These are phyloP conservation scores for Ormyrus labotus DNA, from an alignment of 2,888 invertebrate species.

Conservation along the genomic window DNA sequence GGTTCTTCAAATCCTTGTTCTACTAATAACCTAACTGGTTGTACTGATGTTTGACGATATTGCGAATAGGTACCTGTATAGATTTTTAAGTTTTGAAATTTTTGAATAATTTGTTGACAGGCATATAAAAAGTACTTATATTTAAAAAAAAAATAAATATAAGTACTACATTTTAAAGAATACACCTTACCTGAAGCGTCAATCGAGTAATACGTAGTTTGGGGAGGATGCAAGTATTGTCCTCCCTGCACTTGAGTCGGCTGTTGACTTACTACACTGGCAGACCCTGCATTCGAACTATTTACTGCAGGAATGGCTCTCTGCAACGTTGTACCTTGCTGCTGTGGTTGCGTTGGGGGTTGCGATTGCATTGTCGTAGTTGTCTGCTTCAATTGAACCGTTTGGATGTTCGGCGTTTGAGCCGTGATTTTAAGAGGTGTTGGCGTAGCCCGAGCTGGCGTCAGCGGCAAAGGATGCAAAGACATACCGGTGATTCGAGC, in stretches of 20 bases:
- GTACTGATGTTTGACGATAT: slow-evolving; percentile 70
- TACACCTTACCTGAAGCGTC: slow-evolving; percentile 67
- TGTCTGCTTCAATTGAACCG: slow-evolving; percentile 70
- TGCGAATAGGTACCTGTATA: slow-evolving; percentile 70
- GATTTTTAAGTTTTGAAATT: background rate
- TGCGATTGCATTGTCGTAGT: slow-evolving; percentile 37
- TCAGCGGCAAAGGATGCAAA: slow-evolving; percentile 69
- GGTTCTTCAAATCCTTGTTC: slow-evolving; percentile 72
- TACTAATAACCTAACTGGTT: slow-evolving; percentile 73
- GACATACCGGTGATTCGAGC: slow-evolving; percentile 72
- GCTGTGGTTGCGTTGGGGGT: slow-evolving; percentile 23
- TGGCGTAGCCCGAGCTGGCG: slow-evolving; percentile 67
- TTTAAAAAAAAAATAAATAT: background rate
- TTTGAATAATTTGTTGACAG: background rate
- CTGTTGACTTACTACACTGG: slow-evolving; percentile 60
- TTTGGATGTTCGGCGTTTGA: slow-evolving; percentile 63
- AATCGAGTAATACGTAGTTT: slow-evolving; percentile 71
- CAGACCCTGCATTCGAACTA: slow-evolving; percentile 61
- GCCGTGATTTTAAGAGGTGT: slow-evolving; percentile 68
- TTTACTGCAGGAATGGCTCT: slow-evolving; percentile 55
- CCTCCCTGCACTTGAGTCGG: slow-evolving; percentile 66
- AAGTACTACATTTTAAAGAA: background rate
- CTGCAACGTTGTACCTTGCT: slow-evolving; percentile 34
- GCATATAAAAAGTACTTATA: background rate
- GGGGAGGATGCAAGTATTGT: slow-evolving; percentile 69